These are phyloP conservation scores for Anthopleura xanthogrammica DNA, from an alignment of 92 coral and sea anemone genomes.

Conservation along the genomic window DNA sequence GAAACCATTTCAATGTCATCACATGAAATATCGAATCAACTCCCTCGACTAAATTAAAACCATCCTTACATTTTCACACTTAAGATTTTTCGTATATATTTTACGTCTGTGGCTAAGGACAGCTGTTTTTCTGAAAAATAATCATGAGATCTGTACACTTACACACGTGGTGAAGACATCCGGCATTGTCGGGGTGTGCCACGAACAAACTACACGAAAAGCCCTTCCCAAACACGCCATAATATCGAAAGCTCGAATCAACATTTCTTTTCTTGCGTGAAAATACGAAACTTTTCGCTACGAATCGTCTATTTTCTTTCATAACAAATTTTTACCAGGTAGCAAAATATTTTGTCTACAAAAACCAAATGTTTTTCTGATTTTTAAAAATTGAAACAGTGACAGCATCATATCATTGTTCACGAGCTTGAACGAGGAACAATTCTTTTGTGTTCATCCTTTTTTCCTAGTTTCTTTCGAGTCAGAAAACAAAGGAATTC, in stretches of 20 bases:
- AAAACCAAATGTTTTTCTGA: background rate
- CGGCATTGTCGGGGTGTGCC: slow-evolving; percentile 19
- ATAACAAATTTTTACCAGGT: background rate
- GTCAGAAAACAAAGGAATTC: background rate
- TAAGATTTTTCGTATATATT: background rate
- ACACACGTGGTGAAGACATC: slow-evolving; percentile 26
- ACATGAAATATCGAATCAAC: background rate
- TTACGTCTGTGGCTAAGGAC: slow-evolving; percentile 4
- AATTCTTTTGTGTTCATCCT: background rate
- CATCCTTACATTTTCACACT: background rate
- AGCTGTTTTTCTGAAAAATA: slow-evolving; percentile 15
- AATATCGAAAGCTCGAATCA: background rate
- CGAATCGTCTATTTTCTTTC: background rate
- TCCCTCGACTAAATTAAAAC: background rate
- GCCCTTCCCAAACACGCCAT: slow-evolving; percentile 6
- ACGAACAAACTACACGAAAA: background rate
- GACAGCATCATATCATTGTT: slow-evolving; percentile 3
- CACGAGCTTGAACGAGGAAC: background rate
- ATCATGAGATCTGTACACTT: background rate
- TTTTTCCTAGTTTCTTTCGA: background rate
- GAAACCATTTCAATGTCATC: background rate
- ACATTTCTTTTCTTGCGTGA: background rate
- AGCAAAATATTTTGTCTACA: background rate
- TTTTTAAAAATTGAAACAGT: background rate
- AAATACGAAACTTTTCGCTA: background rate